Evolutionary conservation across 2,888 invertebrate genomes (phyloP).

Genomic region (Lobophora halterata): DNA sequence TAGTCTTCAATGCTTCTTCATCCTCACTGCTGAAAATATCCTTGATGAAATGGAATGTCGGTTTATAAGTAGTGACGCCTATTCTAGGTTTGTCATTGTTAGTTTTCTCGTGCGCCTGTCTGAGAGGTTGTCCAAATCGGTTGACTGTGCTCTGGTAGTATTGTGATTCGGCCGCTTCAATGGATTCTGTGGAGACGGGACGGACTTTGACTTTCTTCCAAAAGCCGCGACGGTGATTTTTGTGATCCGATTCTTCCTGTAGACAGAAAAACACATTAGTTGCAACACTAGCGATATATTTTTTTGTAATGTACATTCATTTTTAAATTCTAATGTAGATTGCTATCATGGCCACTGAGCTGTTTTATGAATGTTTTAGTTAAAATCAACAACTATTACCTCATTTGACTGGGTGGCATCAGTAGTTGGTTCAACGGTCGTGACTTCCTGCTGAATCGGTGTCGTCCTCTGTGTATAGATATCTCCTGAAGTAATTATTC

Average conservation of each 20-base stretch:
- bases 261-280: slow-evolving; percentile 29
- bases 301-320: too few relatives aligned
- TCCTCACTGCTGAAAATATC: slow-evolving; percentile 53
- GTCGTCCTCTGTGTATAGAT: slow-evolving; percentile 49
- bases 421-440: slow-evolving; percentile 42
- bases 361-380: too few relatives aligned
- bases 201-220: slow-evolving; percentile 87
- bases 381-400: slow-evolving; percentile 51
- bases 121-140: slow-evolving; percentile 57
- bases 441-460: slow-evolving; percentile 45
- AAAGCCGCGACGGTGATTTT: slow-evolving; percentile 82
- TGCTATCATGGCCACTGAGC: too few relatives aligned
- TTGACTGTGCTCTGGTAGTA: slow-evolving; percentile 81
- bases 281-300: too few relatives aligned
- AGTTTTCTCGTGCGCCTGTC: slow-evolving; percentile 41
- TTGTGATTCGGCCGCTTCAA: slow-evolving; percentile 91
- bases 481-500: slow-evolving; percentile 62
- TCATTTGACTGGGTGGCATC: slow-evolving; percentile 45
- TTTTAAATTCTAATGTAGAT: too few relatives aligned
- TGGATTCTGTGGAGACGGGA: slow-evolving; percentile 80
- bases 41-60: slow-evolving; percentile 54
- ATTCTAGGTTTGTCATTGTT: slow-evolving; percentile 47
- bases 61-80: slow-evolving; percentile 66
- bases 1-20: slow-evolving; percentile 29
- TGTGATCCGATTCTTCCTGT: slow-evolving; percentile 53